phyloP scores from a whole-genome alignment of 2,888 invertebrate species.

The Himalopsyche tibetana region DNA sequence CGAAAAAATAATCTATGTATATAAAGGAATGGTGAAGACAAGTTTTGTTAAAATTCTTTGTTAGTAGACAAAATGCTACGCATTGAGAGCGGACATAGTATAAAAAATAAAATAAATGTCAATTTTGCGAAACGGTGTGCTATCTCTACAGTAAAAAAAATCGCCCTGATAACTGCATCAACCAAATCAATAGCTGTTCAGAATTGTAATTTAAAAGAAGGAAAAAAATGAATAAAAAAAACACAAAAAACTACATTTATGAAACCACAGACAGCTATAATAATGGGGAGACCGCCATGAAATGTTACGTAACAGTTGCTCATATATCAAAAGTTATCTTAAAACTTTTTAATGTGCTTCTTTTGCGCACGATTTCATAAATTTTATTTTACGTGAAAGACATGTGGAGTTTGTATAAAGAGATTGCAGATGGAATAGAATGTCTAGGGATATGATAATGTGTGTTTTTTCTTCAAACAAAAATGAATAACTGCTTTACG shows the following conservation, averaged over 20 bases:
- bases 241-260: background rate
- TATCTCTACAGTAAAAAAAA: background rate
- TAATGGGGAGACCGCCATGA: slow-evolving; percentile 1
- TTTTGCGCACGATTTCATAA: slow-evolving; percentile 34
- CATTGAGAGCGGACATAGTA: too few species aligned
- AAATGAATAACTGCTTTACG: slow-evolving; percentile 26
- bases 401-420: slow-evolving; percentile 34
- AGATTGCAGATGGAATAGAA: slow-evolving; percentile 30
- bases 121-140: background rate
- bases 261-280: slow-evolving; percentile 34
- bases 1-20: too few species aligned
- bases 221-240: slow-evolving; percentile 10
- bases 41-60: too few species aligned
- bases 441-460: slow-evolving; percentile 34
- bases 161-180: slow-evolving; percentile 1
- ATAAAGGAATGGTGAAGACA: too few species aligned
- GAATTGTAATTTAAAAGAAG: background rate
- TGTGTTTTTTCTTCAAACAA: slow-evolving; percentile 20
- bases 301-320: slow-evolving; percentile 14
- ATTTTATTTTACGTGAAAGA: slow-evolving; percentile 30
- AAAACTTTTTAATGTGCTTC: slow-evolving; percentile 34
- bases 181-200: slow-evolving; percentile 26
- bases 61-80: too few species aligned
- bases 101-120: too few species aligned
- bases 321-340: slow-evolving; percentile 34